Evolutionary conservation across 2,113 vertebrate species (phyloP).

Genomic region (Sander vitreus): DNA sequence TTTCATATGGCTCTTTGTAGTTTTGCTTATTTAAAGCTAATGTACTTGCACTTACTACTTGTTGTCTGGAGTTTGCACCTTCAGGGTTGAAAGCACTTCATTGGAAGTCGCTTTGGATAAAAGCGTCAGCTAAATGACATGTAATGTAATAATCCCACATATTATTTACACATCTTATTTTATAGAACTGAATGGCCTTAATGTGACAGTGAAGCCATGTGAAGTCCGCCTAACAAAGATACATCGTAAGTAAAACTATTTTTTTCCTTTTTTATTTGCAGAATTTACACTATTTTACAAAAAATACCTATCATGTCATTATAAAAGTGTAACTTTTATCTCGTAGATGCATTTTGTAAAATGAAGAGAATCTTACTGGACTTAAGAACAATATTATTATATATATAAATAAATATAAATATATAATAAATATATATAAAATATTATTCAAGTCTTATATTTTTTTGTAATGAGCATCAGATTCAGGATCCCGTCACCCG

Average conservation of each 20-base stretch:
- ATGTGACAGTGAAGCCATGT: slow-evolving; percentile 73
- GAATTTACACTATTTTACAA: neutral
- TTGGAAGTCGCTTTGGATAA: too few relatives aligned
- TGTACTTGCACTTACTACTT: too few relatives aligned
- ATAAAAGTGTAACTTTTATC: neutral
- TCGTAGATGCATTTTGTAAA: neutral
- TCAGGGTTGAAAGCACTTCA: too few relatives aligned
- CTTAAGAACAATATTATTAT: too few relatives aligned
- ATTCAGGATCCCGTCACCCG: neutral
- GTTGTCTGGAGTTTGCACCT: too few relatives aligned
- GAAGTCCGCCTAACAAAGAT: slow-evolving; percentile 81
- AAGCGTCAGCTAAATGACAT: too few relatives aligned
- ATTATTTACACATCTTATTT: slow-evolving; percentile 34
- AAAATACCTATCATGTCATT: neutral
- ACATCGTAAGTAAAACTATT: slow-evolving; percentile 62
- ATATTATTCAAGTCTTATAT: neutral
- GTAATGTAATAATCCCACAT: neutral
- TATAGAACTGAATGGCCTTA: slow-evolving; percentile 63
- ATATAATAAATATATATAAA: too few relatives aligned
- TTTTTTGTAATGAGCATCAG: neutral
- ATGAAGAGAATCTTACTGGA: neutral
- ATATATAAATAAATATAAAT: too few relatives aligned
- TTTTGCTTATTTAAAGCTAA: too few relatives aligned
- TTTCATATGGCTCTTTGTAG: too few relatives aligned
- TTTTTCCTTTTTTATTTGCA: neutral